A percentile compares a stretch with the other conserved stretches of the same genome.
Evolutionary conservation across 1,140 invertebrate genomes (phyloP).

Genomic region (Rhopalosiphum maidis): DNA sequence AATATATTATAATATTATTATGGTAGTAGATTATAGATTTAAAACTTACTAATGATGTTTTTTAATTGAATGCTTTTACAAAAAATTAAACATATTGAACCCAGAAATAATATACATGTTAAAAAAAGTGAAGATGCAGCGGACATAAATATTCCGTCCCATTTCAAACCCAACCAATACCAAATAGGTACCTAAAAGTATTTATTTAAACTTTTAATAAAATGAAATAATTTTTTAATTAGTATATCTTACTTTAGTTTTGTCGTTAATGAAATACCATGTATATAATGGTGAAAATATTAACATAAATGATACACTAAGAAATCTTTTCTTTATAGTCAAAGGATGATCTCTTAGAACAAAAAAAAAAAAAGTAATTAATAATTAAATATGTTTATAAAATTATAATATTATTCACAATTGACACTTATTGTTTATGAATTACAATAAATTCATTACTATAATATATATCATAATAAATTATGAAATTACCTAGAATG

Average conservation of each 20-base stretch:
- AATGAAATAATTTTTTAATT: background rate
- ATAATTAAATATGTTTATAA: constrained; percentile 6
- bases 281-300: constrained; percentile 79
- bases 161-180: constrained; percentile 78
- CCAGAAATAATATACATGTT: constrained; percentile 85
- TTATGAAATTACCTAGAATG: constrained; percentile 70
- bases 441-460: background rate
- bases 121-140: constrained; percentile 77
- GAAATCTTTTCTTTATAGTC: constrained; percentile 87
- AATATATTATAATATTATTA: background rate
- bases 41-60: constrained; percentile 39
- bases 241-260: constrained; percentile 65
- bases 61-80: constrained; percentile 48
- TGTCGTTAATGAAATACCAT: constrained; percentile 71
- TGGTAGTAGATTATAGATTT: background rate
- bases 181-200: constrained; percentile 69
- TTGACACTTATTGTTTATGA: background rate
- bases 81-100: constrained; percentile 73
- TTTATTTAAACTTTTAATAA: background rate
- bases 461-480: background rate
- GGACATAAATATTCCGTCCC: constrained; percentile 76
- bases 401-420: background rate
- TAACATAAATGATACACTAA: constrained; percentile 83
- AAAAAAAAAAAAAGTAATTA: constrained; percentile 58
- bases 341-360: constrained; percentile 79